Evolutionary conservation across 1,140 invertebrate genomes (phyloP), one percentile per base, ranked within the genome.

Genomic region (Brachionus rotundiformis): DNA sequence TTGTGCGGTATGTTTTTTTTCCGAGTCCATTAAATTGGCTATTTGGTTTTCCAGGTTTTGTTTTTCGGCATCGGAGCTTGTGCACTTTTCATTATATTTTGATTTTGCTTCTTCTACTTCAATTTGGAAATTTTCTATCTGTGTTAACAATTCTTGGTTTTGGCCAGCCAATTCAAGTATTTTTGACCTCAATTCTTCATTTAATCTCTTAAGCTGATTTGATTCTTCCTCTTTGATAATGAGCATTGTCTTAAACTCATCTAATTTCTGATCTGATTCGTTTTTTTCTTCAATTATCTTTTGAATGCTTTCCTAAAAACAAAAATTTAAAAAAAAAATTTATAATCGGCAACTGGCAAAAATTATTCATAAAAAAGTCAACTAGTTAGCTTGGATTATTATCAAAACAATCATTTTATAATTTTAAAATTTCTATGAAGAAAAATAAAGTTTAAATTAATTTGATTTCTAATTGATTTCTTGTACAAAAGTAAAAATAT

Each of bases 211-310:
- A 3, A 79, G n/a, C 41, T 54, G 47, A 19, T 3, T 19, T 27
- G 44, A 79, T 54, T 79, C 76, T 41, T 79, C 29, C 8, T 25
- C 31, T 41, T 79, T 19, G 1, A 19, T 11, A 10, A 31, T n/a
- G 11, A 36, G 11, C 29, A 59, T 54, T 39, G 76, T 19, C 31
- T 59, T 54, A 29, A 41, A 59, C 7, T 79, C 47, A 39, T 79
- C 76, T 11, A 79, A 59, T 39, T 79, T 63, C 29, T 59, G 27
- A 7, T 39, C n/a, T 13, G 36, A 79, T 7, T 54, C 59, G 33
- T 41, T 79, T 63, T 79, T 79, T 63, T 79, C 76, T 39, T 79
- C 49, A 39, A 79, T 79, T 13, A 79, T 5, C 33, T 79, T 63
- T 61, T 79, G 47, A 19, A 79, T 79, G 8, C 29, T 54, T 79